Base-by-base conservation (phyloP, 2,797 vertebrate genomes). In the Schizothorax lantsangensis region DNA sequence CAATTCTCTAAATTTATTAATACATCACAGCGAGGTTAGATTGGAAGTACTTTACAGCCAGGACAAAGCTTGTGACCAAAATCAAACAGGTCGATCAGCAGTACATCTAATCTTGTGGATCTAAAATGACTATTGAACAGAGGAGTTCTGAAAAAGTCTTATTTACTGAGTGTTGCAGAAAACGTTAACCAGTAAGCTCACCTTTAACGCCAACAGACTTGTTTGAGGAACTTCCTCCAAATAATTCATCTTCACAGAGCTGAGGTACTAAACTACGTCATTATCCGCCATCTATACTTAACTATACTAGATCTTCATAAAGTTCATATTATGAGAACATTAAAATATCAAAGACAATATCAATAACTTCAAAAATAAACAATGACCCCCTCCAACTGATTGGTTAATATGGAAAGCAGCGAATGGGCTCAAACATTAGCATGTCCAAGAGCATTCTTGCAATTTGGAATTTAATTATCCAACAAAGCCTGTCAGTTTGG, bases 191-290 rank as follows among this genome's bases (percentile, higher is more conserved):
- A 49, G 19, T 23, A 30, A 33, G 57, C 26, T 45, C 3, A 40
- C 64, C 45, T 80, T 88, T 66, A 73, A 85, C n/a, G 71, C 80
- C 66, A 71, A 73, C 64, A 7, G 47, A 84, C 79, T 85, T 89
- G 88, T 30, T 30, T 43, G 75, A 86, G 54, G 40, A 88, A 89
- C 88, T 89, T 89, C 92, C 92, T 94, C 90, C 89, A 85, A 93
- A 93, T 94, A 93, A 95, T 93, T 94, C 94, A 95, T 93, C 94
- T 92, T 94, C 89, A 92, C 91, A 92, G 90, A 94, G 94, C 93
- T 93, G 92, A 94, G 92, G 93, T 95, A 94, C 94, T 95, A 90
- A 92, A 88, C 94, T 96, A 96, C 93, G 93, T 94, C 91, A 91
- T 93, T 92, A 92, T 93, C 93, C 90, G 91, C 92, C 88, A 91